Conservation (phyloP, 2,888 invertebrate species). For the Cryptosula pallasiana region DNA sequence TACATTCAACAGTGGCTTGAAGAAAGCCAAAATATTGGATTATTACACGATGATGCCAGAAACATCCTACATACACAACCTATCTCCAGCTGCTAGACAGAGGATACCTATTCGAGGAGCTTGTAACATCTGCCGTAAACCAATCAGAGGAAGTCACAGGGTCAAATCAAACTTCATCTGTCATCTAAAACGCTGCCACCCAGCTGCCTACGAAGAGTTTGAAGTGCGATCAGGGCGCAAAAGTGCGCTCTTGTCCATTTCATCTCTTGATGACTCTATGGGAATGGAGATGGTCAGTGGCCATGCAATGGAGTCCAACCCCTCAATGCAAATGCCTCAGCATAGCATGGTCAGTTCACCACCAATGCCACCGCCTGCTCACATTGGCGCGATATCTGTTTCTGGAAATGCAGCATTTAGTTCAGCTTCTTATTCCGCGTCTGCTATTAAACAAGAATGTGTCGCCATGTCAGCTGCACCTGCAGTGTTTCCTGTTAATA, state of each 20-base stretch:
- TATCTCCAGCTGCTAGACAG: neutral
- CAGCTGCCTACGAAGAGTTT: neutral
- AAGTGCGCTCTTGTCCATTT: neutral
- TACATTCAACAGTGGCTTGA: neutral
- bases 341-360: neutral
- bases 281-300: neutral
- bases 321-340: neutral
- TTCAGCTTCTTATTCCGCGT: neutral
- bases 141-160: conserved; percentile 17
- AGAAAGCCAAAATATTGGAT: neutral
- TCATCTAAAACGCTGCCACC: conserved; percentile 6
- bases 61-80: neutral
- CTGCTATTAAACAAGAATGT: neutral
- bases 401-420: neutral
- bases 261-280: neutral
- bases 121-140: conserved; percentile 5
- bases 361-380: neutral
- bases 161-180: conserved; percentile 22
- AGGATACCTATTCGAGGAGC: neutral
- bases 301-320: neutral
- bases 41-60: conserved; percentile 3
- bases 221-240: neutral
- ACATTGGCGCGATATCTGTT: neutral
- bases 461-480: neutral
- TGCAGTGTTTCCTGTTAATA: neutral